These are phyloP conservation scores for Pocillopora meandrina DNA, from an alignment of 92 coral and sea anemone species.

Conservation along the genomic window DNA sequence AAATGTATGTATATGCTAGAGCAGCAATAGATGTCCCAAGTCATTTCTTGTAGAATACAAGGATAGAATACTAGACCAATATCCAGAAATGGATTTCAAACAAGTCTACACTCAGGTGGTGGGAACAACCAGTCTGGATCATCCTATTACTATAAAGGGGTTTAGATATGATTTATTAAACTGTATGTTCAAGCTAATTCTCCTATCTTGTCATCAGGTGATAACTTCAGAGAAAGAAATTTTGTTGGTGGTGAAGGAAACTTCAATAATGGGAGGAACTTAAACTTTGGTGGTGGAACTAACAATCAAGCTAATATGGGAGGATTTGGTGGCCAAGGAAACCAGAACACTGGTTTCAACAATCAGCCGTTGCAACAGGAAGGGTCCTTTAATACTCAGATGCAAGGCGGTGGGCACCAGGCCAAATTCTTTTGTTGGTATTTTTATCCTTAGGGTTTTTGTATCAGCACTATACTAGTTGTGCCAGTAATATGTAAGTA, in stretches of 20 bases:
- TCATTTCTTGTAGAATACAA: too few species aligned
- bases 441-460: too few species aligned
- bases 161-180: background rate
- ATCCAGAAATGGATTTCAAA: too few species aligned
- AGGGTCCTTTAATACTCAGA: constrained; percentile 56
- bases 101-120: too few species aligned
- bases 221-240: constrained; percentile 52
- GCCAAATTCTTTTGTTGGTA: too few species aligned
- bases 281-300: constrained; percentile 56
- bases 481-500: too few species aligned
- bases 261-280: constrained; percentile 50
- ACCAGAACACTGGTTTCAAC: constrained; percentile 43
- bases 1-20: too few species aligned
- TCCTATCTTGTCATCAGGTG: constrained; percentile 31
- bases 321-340: constrained; percentile 69
- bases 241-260: constrained; percentile 56
- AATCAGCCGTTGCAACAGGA: constrained; percentile 37
- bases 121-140: too few species aligned
- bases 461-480: too few species aligned
- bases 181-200: background rate
- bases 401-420: constrained; percentile 47
- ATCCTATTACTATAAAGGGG: too few species aligned
- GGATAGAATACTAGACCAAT: too few species aligned
- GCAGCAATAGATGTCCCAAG: too few species aligned
- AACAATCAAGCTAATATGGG: constrained; percentile 69